phyloP scores from a whole-genome alignment of 2,113 vertebrate species.

The Upupa epops region DNA sequence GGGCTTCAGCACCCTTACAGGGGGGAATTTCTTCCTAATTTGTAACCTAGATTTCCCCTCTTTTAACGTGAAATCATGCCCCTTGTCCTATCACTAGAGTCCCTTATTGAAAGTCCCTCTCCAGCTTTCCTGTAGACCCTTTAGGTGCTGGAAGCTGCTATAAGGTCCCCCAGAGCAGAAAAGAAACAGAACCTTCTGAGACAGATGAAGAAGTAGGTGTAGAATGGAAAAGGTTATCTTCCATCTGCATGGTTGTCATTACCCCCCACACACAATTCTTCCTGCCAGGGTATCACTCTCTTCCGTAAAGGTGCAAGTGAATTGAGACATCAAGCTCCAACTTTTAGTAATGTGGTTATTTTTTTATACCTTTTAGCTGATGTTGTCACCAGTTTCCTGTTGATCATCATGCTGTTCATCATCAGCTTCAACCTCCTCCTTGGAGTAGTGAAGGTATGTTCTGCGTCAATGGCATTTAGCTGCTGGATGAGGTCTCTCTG shows the following conservation, averaged over 20 bases:
- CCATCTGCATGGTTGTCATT: neutral
- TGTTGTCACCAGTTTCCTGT: constrained; percentile 74
- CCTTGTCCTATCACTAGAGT: too few species aligned
- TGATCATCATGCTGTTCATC: constrained; percentile 72
- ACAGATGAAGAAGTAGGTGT: neutral
- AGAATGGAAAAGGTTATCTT: neutral
- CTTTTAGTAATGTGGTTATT: neutral
- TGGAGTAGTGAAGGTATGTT: constrained; percentile 74
- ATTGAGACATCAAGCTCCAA: neutral
- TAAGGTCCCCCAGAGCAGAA: too few species aligned
- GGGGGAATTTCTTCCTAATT: too few species aligned
- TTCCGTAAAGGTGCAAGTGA: neutral
- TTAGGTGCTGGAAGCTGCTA: too few species aligned
- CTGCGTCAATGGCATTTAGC: neutral
- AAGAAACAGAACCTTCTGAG: neutral
- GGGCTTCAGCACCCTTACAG: too few species aligned
- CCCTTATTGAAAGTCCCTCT: too few species aligned
- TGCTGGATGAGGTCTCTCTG: neutral
- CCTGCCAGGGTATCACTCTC: neutral
- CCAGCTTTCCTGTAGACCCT: too few species aligned
- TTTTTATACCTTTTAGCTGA: constrained; percentile 60
- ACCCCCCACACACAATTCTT: neutral
- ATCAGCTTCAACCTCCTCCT: constrained; percentile 77
- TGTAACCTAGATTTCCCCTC: too few species aligned
- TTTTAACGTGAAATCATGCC: too few species aligned